Evolutionary conservation across 2,113 vertebrate species (phyloP).

Genomic region (Nothocercus julius): DNA sequence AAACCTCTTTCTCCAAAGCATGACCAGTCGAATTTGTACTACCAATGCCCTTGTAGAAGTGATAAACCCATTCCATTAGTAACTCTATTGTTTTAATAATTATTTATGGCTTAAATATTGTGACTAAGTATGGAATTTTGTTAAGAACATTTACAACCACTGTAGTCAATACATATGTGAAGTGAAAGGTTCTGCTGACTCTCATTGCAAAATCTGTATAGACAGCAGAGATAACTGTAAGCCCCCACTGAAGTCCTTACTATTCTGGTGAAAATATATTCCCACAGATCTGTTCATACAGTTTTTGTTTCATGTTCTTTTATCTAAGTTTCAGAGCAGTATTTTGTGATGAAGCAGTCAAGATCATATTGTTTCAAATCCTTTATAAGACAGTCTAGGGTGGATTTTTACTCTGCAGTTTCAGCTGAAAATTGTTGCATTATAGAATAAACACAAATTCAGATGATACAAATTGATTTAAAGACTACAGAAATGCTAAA

Average conservation of each 20-base stretch:
- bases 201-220: neutral
- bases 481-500: neutral
- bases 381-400: neutral
- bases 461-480: neutral
- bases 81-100: neutral
- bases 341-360: neutral
- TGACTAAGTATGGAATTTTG: neutral
- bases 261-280: neutral
- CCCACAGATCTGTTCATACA: neutral
- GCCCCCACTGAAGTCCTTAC: neutral
- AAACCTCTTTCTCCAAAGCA: slow-evolving; percentile 25
- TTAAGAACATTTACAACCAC: neutral
- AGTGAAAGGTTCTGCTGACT: neutral
- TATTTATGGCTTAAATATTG: neutral
- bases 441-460: neutral
- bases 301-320: neutral
- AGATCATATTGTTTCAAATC: neutral
- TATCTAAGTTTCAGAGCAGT: neutral
- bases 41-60: neutral
- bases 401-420: neutral
- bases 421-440: neutral
- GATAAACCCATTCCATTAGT: neutral
- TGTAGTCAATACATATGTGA: neutral
- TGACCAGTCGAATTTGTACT: neutral
- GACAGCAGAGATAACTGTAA: neutral